Conservation (phyloP, 2,888 invertebrate species). For the Xylota segnis region DNA sequence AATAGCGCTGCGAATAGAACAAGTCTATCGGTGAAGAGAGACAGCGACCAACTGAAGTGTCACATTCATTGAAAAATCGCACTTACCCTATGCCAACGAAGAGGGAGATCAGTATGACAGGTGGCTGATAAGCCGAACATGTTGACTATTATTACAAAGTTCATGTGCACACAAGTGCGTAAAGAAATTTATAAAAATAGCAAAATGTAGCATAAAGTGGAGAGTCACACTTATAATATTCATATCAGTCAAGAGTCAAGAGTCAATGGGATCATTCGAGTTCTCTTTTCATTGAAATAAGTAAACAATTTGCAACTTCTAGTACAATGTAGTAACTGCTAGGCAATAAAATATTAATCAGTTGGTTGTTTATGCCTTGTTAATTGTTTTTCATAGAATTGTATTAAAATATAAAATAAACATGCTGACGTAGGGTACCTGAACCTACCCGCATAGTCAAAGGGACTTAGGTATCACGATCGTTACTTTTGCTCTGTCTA, state of each 20-base stretch:
- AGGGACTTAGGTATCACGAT: no score
- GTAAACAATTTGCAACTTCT: background rate
- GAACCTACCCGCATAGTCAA: no score
- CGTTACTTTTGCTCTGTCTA: no score
- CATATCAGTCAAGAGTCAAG: background rate
- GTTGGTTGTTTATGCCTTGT: no score
- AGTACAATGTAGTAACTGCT: slow-evolving; percentile 16
- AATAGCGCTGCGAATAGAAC: background rate
- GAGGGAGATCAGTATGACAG: background rate
- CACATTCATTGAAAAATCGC: background rate
- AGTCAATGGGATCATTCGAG: background rate
- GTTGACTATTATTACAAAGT: background rate
- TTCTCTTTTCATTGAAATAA: slow-evolving; percentile 7
- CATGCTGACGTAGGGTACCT: no score
- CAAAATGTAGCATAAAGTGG: background rate
- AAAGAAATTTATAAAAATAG: background rate
- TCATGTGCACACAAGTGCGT: background rate
- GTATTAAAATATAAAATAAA: no score
- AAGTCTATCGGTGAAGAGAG: slow-evolving; percentile 51
- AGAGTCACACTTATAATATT: no score
- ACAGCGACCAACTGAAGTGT: slow-evolving; percentile 33
- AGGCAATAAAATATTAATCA: background rate
- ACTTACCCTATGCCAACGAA: background rate
- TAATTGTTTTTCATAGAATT: no score
- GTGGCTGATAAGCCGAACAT: slow-evolving; percentile 1